Percentiles rank a stretch among this genome's conserved stretches.
Conservation (phyloP, 2,797 vertebrate species). For the Brotula barbata region DNA sequence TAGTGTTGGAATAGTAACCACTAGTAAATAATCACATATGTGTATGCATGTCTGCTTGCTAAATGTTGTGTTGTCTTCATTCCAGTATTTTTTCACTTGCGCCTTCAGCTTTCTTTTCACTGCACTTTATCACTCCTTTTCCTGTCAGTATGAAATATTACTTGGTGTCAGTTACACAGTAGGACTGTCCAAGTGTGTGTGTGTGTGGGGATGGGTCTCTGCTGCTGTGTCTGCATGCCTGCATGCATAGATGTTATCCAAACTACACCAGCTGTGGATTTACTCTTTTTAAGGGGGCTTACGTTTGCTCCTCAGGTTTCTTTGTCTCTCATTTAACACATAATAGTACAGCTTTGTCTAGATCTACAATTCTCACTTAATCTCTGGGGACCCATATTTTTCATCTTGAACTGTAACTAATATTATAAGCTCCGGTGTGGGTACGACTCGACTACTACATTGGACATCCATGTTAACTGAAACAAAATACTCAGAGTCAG, state of each 20-base stretch:
- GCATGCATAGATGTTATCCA: slow-evolving; percentile 16
- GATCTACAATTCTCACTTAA: too few relatives aligned
- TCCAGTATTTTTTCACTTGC: slow-evolving; percentile 6
- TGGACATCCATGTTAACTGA: too few relatives aligned
- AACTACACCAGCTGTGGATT: slow-evolving; percentile 27
- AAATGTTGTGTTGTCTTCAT: slow-evolving; percentile 18
- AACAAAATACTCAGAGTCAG: too few relatives aligned
- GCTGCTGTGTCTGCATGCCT: not conserved
- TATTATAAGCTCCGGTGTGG: too few relatives aligned
- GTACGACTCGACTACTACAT: too few relatives aligned
- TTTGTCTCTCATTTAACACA: slow-evolving; percentile 8
- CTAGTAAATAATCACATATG: slow-evolving; percentile 24
- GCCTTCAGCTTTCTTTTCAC: slow-evolving; percentile 39
- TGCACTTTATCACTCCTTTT: slow-evolving; percentile 15
- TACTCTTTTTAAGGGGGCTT: slow-evolving; percentile 1
- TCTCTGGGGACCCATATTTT: too few relatives aligned
- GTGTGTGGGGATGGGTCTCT: slow-evolving; percentile 17
- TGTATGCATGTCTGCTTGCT: slow-evolving; percentile 8
- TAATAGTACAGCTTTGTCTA: slow-evolving; percentile 2
- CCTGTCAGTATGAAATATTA: slow-evolving; percentile 42
- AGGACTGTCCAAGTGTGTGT: slow-evolving; percentile 16
- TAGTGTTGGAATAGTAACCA: slow-evolving; percentile 11
- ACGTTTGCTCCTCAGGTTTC: slow-evolving; percentile 10
- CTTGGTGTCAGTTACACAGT: slow-evolving; percentile 38
- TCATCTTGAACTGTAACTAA: too few relatives aligned